These are phyloP conservation scores for Microtus ochrogaster DNA, from an alignment of 2,113 vertebrate species.

Conservation along the genomic window DNA sequence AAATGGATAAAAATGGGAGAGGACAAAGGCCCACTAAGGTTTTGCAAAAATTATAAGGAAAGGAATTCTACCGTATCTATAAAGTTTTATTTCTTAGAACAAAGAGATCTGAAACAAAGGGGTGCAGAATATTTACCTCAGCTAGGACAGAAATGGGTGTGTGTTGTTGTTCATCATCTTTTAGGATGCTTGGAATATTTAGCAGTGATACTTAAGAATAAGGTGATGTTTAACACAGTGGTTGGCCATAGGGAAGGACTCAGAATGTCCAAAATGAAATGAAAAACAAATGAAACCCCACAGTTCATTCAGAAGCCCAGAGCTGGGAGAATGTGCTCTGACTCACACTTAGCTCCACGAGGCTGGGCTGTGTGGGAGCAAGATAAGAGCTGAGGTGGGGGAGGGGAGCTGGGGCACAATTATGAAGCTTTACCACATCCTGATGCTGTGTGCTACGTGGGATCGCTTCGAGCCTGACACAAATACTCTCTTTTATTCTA, in stretches of 20 bases:
- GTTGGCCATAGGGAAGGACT: neutral
- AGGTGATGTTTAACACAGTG: neutral
- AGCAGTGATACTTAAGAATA: neutral
- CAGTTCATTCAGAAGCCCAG: neutral
- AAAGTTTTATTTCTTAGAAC: conserved; percentile 34
- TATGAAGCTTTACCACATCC: neutral
- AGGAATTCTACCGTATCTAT: neutral
- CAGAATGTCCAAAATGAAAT: neutral
- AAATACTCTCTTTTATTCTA: neutral
- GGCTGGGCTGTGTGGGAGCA: neutral
- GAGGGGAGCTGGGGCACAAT: neutral
- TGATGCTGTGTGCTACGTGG: neutral
- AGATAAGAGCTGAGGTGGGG: neutral
- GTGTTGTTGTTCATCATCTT: neutral
- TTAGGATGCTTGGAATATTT: neutral
- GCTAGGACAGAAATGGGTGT: neutral
- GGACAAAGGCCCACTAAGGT: neutral
- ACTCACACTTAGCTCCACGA: neutral
- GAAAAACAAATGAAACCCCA: neutral
- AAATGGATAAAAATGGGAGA: conserved; percentile 10
- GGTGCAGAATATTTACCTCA: neutral
- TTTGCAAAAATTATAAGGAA: neutral
- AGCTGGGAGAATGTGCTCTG: neutral
- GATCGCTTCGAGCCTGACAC: neutral
- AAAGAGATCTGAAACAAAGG: neutral